Conservation (phyloP, 2,888 invertebrate genomes). For the Cylindroiulus punctatus region DNA sequence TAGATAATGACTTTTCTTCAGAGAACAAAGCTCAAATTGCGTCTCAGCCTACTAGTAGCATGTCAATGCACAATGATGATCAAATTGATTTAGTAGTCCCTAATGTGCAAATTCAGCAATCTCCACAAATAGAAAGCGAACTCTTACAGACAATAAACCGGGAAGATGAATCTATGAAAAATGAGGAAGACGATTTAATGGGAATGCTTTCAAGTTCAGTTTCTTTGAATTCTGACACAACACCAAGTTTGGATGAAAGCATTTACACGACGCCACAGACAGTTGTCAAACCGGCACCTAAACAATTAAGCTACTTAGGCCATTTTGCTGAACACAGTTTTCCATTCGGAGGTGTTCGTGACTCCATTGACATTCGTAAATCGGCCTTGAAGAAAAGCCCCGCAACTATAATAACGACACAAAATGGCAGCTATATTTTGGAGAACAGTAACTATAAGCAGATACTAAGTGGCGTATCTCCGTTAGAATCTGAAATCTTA, state of each 20-base stretch:
- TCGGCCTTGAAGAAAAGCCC: constrained; percentile 51
- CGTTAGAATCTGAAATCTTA: background rate
- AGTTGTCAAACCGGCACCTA: background rate
- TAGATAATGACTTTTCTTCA: constrained; percentile 13
- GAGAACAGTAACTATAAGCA: constrained; percentile 24
- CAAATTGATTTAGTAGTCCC: background rate
- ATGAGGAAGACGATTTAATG: constrained; percentile 50
- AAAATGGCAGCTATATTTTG: constrained; percentile 22
- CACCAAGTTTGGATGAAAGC: constrained; percentile 56
- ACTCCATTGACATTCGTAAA: constrained; percentile 57
- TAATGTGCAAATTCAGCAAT: too few relatives aligned
- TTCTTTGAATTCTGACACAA: constrained; percentile 54
- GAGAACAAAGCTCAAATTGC: background rate
- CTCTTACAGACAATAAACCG: background rate
- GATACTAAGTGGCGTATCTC: background rate
- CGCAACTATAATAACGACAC: background rate
- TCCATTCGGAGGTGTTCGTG: constrained; percentile 58
- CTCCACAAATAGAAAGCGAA: background rate
- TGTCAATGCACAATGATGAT: background rate
- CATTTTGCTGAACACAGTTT: constrained; percentile 53
- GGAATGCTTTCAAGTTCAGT: constrained; percentile 52
- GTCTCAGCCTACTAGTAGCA: background rate
- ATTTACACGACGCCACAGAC: constrained; percentile 50
- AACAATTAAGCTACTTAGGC: constrained; percentile 22
- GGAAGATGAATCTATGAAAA: background rate